Percentiles rank a stretch among this genome's conserved stretches.
These are phyloP conservation scores for Protobothrops mucrosquamatus DNA, from an alignment of 2,113 vertebrate species.

Conservation along the genomic window DNA sequence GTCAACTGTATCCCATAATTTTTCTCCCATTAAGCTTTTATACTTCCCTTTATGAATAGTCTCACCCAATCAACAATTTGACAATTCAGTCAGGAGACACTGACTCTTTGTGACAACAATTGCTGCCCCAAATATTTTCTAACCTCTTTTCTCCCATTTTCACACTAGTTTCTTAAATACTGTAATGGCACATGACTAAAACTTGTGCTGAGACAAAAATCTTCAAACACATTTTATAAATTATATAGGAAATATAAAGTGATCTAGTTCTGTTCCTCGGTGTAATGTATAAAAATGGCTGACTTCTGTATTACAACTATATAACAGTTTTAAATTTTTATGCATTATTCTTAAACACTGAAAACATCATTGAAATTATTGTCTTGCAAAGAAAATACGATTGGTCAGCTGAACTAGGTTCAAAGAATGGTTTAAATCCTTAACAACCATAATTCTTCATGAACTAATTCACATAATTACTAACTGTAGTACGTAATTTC, in stretches of 20 bases:
- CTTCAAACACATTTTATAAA: background rate
- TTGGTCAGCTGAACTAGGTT: background rate
- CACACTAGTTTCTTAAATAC: background rate
- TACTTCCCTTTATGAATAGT: background rate
- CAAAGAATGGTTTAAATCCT: background rate
- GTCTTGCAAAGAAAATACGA: background rate
- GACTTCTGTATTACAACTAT: background rate
- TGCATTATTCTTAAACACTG: constrained; percentile 14
- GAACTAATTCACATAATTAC: background rate
- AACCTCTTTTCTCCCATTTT: background rate
- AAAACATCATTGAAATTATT: background rate
- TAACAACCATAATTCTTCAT: background rate
- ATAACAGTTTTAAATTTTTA: constrained; percentile 35
- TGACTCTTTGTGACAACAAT: background rate
- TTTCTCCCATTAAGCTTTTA: background rate
- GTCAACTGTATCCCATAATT: background rate
- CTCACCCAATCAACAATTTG: background rate
- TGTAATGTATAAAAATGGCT: constrained; percentile 45
- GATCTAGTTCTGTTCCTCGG: constrained; percentile 28
- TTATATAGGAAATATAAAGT: constrained; percentile 9
- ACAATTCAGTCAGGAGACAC: background rate
- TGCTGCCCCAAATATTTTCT: background rate
- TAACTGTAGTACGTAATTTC: background rate
- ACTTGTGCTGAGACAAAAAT: background rate
- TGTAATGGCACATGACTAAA: background rate